Evolutionary conservation across 1,140 invertebrate genomes (phyloP).

Genomic region (Heliconius hermathena): DNA sequence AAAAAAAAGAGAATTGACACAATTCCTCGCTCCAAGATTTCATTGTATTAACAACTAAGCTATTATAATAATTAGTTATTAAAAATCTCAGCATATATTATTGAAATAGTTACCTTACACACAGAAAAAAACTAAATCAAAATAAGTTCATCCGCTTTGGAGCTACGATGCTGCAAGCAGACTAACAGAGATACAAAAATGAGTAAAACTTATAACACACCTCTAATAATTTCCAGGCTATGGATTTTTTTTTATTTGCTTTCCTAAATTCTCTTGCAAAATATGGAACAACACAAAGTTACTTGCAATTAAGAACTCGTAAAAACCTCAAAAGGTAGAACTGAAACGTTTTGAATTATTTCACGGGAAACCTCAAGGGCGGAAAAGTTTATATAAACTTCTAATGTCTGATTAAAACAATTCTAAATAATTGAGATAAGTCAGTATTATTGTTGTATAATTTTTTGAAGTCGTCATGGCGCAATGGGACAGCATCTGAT

Average conservation of each 20-base stretch:
- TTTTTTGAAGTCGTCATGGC: background rate
- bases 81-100: no score
- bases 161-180: no score
- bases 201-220: no score
- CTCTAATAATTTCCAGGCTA: no score
- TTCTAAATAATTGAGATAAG: background rate
- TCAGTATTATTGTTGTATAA: background rate
- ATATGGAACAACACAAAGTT: slow-evolving; percentile 3
- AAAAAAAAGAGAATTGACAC: no score
- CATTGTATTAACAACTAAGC: no score
- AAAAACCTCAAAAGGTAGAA: background rate
- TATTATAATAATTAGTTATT: no score
- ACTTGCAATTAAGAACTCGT: background rate
- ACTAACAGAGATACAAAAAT: no score
- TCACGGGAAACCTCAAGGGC: background rate
- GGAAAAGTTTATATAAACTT: slow-evolving; percentile 7
- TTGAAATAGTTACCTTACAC: no score
- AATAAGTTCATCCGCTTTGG: no score
- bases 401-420: background rate
- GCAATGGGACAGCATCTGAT: background rate
- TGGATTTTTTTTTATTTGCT: background rate
- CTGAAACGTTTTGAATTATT: slow-evolving; percentile 2
- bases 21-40: no score
- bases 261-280: background rate
- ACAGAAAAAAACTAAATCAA: no score